A percentile compares a stretch with the other conserved stretches of the same genome.
Conservation (phyloP, 2,797 vertebrate genomes). For the Tangara arthus region DNA sequence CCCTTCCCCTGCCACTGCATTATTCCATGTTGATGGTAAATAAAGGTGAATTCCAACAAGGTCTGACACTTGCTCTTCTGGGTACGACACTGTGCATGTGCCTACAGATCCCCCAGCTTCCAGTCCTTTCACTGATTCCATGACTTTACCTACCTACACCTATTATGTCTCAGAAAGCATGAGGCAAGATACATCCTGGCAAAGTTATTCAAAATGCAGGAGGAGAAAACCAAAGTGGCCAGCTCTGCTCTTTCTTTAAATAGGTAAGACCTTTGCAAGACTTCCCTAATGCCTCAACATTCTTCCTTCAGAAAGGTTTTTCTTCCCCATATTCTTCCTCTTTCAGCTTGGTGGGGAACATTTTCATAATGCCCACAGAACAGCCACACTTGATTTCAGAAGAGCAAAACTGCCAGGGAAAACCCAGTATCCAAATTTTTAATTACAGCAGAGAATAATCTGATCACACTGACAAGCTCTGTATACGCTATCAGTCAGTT, state of each 20-base stretch:
- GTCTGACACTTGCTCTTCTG: background rate
- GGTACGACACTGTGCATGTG: accelerated
- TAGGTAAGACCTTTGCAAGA: background rate
- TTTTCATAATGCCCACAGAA: background rate
- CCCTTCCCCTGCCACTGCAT: background rate
- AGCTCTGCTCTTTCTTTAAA: background rate
- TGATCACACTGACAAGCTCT: background rate
- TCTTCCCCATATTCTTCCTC: background rate
- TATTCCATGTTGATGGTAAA: background rate
- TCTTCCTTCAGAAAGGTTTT: background rate
- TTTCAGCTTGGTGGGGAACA: background rate
- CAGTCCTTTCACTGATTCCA: background rate
- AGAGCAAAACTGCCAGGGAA: background rate
- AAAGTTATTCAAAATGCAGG: background rate
- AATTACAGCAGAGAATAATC: background rate
- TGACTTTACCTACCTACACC: background rate
- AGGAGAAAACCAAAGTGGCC: background rate
- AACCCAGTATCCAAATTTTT: background rate
- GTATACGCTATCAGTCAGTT: background rate
- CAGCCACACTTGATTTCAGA: background rate
- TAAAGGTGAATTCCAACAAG: background rate
- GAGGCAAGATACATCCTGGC: background rate
- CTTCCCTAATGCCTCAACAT: background rate
- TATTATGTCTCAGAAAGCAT: background rate
- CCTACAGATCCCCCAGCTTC: background rate